phyloP scores from a whole-genome alignment of 2,797 vertebrate species.

The Dallia pectoralis region DNA sequence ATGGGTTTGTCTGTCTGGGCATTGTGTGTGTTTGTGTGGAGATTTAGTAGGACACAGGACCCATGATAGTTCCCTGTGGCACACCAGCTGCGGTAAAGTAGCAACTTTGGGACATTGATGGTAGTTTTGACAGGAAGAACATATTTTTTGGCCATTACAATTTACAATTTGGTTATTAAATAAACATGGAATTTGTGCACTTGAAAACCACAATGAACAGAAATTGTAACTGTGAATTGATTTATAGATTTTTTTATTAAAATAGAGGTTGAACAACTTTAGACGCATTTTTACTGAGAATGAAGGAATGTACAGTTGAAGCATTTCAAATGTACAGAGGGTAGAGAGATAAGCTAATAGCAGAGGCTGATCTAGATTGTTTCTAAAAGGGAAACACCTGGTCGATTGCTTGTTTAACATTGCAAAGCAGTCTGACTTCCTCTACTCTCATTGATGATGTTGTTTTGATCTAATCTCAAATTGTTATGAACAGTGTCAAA shows the following conservation, averaged over 20 bases:
- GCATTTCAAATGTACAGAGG: background rate
- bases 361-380: background rate
- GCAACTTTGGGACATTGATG: slow-evolving; percentile 4
- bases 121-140: slow-evolving; percentile 18
- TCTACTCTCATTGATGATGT: slow-evolving; percentile 6
- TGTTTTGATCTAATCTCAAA: slow-evolving; percentile 26
- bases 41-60: background rate
- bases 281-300: background rate
- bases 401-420: slow-evolving; percentile 9
- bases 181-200: too few species aligned
- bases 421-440: slow-evolving; percentile 7
- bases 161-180: too few species aligned
- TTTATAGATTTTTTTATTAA: too few species aligned
- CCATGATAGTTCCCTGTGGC: slow-evolving; percentile 10
- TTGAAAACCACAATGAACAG: too few species aligned
- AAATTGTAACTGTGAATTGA: background rate
- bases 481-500: slow-evolving; percentile 37
- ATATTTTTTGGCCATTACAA: background rate
- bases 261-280: too few species aligned
- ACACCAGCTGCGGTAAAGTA: slow-evolving; percentile 20
- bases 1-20: background rate
- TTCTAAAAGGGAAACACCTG: background rate
- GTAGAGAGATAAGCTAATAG: too few species aligned
- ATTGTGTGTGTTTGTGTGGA: background rate
- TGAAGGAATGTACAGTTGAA: background rate